Conservation (phyloP, 1,140 invertebrate genomes). For the Tetranychus cinnabarinus region DNA sequence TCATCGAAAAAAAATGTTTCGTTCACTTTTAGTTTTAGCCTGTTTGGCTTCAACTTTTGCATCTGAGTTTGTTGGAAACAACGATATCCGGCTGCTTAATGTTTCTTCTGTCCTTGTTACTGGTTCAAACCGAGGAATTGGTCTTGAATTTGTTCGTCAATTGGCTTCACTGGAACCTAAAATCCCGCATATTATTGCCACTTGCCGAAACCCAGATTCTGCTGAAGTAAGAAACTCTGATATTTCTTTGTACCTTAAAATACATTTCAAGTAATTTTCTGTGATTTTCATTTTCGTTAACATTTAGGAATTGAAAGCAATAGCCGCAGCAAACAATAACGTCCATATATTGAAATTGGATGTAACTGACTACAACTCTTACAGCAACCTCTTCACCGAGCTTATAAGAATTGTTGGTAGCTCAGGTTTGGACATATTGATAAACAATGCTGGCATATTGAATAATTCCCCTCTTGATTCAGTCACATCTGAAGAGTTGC, state of each 20-base stretch:
- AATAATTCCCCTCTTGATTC: slow-evolving; percentile 42
- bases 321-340: no score
- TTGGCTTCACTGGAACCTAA: slow-evolving; percentile 25
- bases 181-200: slow-evolving; percentile 41
- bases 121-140: slow-evolving; percentile 63
- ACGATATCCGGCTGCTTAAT: no score
- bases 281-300: no score
- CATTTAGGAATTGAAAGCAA: no score
- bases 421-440: slow-evolving; percentile 47
- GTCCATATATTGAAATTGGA: slow-evolving; percentile 5
- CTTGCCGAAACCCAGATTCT: slow-evolving; percentile 35
- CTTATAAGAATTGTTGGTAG: slow-evolving; percentile 27
- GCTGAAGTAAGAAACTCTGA: not conserved
- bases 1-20: no score
- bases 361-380: slow-evolving; percentile 10
- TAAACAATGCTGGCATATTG: slow-evolving; percentile 27
- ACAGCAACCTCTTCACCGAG: slow-evolving; percentile 4
- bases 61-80: no score
- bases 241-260: no score
- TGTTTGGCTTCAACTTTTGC: no score
- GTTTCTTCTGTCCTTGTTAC: slow-evolving; percentile 40
- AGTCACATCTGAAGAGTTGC: slow-evolving; percentile 40
- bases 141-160: slow-evolving; percentile 52
- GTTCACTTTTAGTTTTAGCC: no score
- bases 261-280: not conserved